These are phyloP conservation scores for Corella eumyota DNA, from an alignment of 23 tunicate genomes.

Conservation along the genomic window DNA sequence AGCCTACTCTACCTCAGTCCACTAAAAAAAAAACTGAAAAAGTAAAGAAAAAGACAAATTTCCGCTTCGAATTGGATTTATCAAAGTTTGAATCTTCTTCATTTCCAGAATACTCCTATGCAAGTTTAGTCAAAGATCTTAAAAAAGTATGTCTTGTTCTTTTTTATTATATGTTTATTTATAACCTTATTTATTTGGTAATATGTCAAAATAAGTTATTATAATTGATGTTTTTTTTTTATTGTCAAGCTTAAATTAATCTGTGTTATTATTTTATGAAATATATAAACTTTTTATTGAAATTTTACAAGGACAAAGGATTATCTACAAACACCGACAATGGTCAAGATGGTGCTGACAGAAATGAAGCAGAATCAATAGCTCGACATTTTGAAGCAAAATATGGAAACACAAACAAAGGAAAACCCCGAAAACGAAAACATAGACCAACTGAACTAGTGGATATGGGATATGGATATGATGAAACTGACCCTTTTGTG, in stretches of 20 bases:
- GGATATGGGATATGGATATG: constrained; percentile 87
- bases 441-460: constrained; percentile 40
- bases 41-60: constrained; percentile 22
- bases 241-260: no score
- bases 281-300: neutral
- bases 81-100: constrained; percentile 11
- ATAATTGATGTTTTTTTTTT: neutral
- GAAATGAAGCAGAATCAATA: constrained; percentile 43
- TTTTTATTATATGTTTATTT: neutral
- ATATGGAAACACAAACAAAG: constrained; percentile 21
- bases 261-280: neutral
- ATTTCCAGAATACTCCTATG: constrained; percentile 63
- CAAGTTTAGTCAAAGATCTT: constrained; percentile 25
- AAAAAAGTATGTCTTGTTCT: constrained; percentile 12
- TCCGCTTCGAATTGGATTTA: constrained; percentile 37
- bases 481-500: constrained; percentile 93
- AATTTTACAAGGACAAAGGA: neutral
- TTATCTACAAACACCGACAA: no score
- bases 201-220: neutral
- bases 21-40: neutral
- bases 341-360: constrained; percentile 23
- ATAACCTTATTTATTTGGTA: neutral
- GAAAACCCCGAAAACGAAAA: constrained; percentile 14
- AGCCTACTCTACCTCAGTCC: constrained; percentile 2
- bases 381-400: constrained; percentile 66